A percentile compares a stretch with the other conserved stretches of the same genome.
These are phyloP conservation scores for Shargacucullia verbasci DNA, from an alignment of 2,888 invertebrate genomes.

Conservation along the genomic window DNA sequence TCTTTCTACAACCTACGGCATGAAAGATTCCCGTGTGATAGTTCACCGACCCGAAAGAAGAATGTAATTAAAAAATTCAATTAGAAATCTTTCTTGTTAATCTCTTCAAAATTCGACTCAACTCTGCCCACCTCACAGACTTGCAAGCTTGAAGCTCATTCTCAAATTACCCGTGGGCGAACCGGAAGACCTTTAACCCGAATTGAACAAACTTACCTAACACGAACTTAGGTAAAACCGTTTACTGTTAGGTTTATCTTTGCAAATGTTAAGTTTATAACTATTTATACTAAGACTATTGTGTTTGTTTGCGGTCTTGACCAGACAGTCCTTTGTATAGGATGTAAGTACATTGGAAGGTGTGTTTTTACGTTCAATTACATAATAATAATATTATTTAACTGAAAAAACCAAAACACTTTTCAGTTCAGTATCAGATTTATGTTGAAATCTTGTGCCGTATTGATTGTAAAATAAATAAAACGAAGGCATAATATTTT, in stretches of 20 bases:
- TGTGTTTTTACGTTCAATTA: too few species aligned
- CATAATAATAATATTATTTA: too few species aligned
- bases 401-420: too few species aligned
- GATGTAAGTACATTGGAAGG: too few species aligned
- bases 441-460: too few species aligned
- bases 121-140: constrained; percentile 7
- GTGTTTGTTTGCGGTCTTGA: constrained; percentile 12
- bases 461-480: too few species aligned
- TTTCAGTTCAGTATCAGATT: too few species aligned
- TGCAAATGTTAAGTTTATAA: constrained; percentile 52
- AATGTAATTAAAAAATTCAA: background rate
- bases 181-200: constrained; percentile 54
- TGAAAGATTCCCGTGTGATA: too few species aligned
- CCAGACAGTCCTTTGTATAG: constrained; percentile 3
- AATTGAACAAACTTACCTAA: constrained; percentile 62
- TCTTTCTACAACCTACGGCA: too few species aligned
- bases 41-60: too few species aligned
- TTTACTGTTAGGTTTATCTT: constrained; percentile 64
- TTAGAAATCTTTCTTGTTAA: too few species aligned
- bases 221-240: constrained; percentile 56
- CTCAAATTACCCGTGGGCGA: constrained; percentile 46
- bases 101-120: constrained; percentile 5
- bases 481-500: too few species aligned
- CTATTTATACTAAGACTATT: constrained; percentile 32
- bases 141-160: constrained; percentile 6